Percentiles rank a stretch among this genome's conserved stretches.
Conservation (phyloP, 1,140 invertebrate species). For the Pogonognathellus flavescens region DNA sequence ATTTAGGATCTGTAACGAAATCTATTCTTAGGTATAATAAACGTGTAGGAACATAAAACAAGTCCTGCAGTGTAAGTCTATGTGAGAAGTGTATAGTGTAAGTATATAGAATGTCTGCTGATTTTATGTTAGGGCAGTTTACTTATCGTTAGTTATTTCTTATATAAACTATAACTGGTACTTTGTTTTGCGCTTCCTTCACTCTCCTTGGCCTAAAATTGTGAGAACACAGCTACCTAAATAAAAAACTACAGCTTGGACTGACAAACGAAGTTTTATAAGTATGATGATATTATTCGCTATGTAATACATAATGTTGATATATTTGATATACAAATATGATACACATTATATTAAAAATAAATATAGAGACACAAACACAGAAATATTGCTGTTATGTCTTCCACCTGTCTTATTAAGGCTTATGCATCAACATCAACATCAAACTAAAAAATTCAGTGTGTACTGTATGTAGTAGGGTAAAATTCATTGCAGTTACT, state of each 20-base stretch:
- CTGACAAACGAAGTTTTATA: too few species aligned
- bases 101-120: neutral
- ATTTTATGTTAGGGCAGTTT: conserved; percentile 13
- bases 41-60: neutral
- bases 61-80: neutral
- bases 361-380: too few species aligned
- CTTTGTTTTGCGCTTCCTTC: conserved; percentile 7
- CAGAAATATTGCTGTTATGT: too few species aligned
- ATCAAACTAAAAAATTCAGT: too few species aligned
- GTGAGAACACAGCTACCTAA: conserved; percentile 4
- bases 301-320: too few species aligned
- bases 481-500: too few species aligned
- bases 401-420: too few species aligned
- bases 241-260: neutral
- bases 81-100: neutral
- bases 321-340: too few species aligned
- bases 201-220: conserved; percentile 33
- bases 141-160: neutral
- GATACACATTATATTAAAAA: too few species aligned
- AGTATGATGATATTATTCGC: too few species aligned
- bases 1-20: neutral
- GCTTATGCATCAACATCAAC: too few species aligned
- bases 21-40: neutral
- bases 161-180: neutral
- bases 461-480: too few species aligned